Percentiles rank a stretch among this genome's conserved stretches.
phyloP scores from a whole-genome alignment of 2,888 invertebrate species.

The Ophion costatus region DNA sequence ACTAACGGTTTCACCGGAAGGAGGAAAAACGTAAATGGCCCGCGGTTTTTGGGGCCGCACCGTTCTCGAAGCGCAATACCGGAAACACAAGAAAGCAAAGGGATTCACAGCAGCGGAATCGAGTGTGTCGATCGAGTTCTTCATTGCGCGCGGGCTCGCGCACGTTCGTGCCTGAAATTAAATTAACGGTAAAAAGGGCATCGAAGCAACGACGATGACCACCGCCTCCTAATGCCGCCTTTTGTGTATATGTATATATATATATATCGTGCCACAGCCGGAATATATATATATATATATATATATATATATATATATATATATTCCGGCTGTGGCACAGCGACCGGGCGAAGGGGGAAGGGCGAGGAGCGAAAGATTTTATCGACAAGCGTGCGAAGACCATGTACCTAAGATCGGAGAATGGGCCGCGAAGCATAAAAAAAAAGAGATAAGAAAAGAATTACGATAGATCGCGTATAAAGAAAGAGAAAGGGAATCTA shows the following conservation, averaged over 20 bases:
- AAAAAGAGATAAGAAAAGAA: conserved; percentile 25
- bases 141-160: conserved; percentile 4
- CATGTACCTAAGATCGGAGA: conserved; percentile 15
- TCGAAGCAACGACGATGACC: conserved; percentile 29
- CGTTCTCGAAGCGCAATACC: conserved; percentile 41
- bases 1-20: conserved; percentile 53
- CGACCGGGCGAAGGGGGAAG: conserved; percentile 27
- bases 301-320: background rate
- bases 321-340: too few relatives aligned
- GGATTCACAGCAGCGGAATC: conserved; percentile 1
- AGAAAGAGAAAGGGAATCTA: conserved; percentile 28
- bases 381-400: conserved; percentile 25
- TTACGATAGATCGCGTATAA: background rate
- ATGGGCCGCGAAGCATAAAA: conserved; percentile 13
- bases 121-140: conserved; percentile 37
- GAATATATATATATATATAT: background rate
- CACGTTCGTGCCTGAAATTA: conserved; percentile 57
- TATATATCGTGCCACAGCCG: too few relatives aligned
- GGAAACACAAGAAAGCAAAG: conserved; percentile 37
- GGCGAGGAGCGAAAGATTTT: conserved; percentile 8
- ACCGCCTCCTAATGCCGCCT: conserved; percentile 9
- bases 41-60: conserved; percentile 40
- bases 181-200: conserved; percentile 67
- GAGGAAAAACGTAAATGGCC: conserved; percentile 41
- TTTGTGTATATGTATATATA: background rate